phyloP scores from a whole-genome alignment of 2,888 invertebrate species.

The Branchellion lobata region DNA sequence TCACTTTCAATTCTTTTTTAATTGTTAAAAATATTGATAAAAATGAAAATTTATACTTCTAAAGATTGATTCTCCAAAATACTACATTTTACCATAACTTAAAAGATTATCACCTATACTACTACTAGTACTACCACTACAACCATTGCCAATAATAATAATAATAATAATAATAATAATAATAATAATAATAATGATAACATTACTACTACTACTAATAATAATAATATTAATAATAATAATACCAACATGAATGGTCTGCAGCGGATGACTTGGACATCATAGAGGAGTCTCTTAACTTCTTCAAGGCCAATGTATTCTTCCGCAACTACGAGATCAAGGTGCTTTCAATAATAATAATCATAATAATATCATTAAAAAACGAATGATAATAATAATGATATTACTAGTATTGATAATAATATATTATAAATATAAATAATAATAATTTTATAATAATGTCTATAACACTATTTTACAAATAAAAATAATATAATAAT shows the following conservation, averaged over 20 bases:
- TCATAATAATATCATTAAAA: neutral
- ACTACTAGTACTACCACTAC: neutral
- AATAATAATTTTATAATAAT: neutral
- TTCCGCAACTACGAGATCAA: conserved; percentile 98
- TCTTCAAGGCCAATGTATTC: conserved; percentile 98
- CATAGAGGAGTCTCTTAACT: conserved; percentile 93
- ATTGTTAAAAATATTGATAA: neutral
- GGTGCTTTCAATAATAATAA: conserved; percentile 64
- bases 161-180: too few relatives aligned
- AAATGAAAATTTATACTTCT: too few relatives aligned
- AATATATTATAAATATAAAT: neutral
- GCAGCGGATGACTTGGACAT: conserved; percentile 79
- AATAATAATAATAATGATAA: too few relatives aligned
- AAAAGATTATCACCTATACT: neutral
- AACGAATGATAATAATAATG: neutral
- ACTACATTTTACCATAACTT: neutral
- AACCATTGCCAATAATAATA: too few relatives aligned
- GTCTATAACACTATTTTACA: neutral
- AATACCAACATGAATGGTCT: too few relatives aligned
- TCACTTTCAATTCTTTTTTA: neutral
- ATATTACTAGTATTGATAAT: neutral
- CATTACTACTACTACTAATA: too few relatives aligned
- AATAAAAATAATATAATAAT: neutral
- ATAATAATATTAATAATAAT: conserved; percentile 9
- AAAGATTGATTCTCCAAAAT: too few relatives aligned